These are phyloP conservation scores for Trogon melanurus DNA, from an alignment of 2,113 vertebrate species.

Conservation along the genomic window DNA sequence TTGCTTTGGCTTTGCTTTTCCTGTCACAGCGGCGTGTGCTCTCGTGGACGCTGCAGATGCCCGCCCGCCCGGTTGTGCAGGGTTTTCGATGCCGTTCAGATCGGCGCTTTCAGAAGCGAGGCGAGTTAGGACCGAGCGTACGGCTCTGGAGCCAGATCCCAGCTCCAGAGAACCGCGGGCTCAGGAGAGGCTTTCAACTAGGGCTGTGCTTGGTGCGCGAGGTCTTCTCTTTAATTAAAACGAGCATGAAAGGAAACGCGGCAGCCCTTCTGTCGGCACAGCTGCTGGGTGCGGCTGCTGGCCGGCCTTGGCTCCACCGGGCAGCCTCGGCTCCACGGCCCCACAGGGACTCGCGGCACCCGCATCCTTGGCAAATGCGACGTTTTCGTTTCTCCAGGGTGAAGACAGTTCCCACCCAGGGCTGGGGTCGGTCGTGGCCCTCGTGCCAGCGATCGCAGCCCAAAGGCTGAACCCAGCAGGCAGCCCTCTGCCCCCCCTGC, in stretches of 20 bases:
- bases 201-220: fast-evolving
- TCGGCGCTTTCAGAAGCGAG: fast-evolving
- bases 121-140: fast-evolving
- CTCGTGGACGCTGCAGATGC: not conserved
- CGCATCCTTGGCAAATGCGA: fast-evolving
- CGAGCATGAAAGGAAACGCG: fast-evolving
- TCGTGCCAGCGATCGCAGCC: fast-evolving
- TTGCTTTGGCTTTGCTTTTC: not conserved
- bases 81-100: not conserved
- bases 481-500: not conserved
- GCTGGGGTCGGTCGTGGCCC: not conserved
- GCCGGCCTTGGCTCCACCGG: not conserved
- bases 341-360: not conserved
- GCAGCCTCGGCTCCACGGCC: too few species aligned
- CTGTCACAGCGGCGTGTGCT: too few species aligned
- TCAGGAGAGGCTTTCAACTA: not conserved
- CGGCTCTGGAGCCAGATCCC: not conserved
- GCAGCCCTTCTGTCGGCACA: not conserved
- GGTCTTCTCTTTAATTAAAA: not conserved
- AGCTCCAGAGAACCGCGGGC: not conserved
- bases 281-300: not conserved
- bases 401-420: fast-evolving
- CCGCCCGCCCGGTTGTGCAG: fast-evolving
- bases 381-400: not conserved
- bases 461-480: not conserved